A percentile compares a stretch with the other conserved stretches of the same genome.
Conservation (phyloP, 2,797 vertebrate species). For the Ctenosaura bakeri region DNA sequence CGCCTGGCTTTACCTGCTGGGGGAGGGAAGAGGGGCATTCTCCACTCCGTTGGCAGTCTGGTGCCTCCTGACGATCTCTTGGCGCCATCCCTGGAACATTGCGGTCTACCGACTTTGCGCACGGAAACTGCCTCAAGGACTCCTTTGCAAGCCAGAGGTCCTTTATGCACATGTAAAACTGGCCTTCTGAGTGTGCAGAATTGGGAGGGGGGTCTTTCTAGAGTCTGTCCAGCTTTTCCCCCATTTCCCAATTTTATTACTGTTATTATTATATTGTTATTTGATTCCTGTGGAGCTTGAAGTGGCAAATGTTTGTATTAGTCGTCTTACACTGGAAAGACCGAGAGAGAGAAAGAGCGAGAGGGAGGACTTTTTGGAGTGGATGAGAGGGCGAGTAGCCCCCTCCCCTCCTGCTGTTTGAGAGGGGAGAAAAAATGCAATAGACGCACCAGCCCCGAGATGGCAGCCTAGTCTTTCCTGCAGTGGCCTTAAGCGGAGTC, state of each 20-base stretch:
- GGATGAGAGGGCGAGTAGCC: not conserved
- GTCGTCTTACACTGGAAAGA: constrained; percentile 31
- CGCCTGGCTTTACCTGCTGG: fast-evolving
- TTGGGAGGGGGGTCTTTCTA: not conserved
- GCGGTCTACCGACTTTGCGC: not conserved
- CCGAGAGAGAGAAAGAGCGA: not conserved
- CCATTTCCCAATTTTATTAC: not conserved
- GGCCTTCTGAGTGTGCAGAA: not conserved
- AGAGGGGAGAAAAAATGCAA: not conserved
- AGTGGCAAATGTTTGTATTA: constrained; percentile 28
- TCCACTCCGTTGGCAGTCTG: not conserved
- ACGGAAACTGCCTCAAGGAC: not conserved
- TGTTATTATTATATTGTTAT: not conserved
- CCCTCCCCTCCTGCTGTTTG: not conserved
- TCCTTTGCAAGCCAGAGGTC: not conserved
- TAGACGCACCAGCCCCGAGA: not conserved
- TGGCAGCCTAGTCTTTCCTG: not conserved
- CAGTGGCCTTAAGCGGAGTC: constrained; percentile 41
- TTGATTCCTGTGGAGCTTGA: constrained; percentile 50
- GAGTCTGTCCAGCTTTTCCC: not conserved
- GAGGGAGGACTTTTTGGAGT: not conserved
- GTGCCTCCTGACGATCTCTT: not conserved
- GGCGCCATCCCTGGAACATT: not conserved
- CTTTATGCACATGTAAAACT: not conserved
- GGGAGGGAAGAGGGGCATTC: not conserved